Evolutionary conservation across 1,140 invertebrate genomes (phyloP).

Genomic region (Nebria ingens): DNA sequence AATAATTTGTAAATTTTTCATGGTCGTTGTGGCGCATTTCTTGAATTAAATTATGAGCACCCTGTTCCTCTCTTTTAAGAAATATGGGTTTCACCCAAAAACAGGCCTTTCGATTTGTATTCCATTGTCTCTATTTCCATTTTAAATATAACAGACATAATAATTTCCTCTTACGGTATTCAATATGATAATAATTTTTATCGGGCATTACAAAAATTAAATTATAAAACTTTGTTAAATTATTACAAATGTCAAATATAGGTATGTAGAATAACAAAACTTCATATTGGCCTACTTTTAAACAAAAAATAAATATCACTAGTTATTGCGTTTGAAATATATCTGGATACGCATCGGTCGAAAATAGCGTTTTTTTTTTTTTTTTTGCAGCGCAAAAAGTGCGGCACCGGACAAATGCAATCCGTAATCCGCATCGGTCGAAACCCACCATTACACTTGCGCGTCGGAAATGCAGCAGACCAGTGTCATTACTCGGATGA

Average conservation of each 20-base stretch:
- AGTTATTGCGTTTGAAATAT: too few relatives aligned
- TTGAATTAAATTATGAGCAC: neutral
- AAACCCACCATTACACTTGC: neutral
- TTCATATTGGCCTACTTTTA: too few relatives aligned
- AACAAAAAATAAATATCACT: neutral
- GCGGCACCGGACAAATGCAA: neutral
- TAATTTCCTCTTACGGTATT: neutral
- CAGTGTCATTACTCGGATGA: too few relatives aligned
- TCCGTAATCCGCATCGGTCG: neutral
- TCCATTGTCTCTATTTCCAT: neutral
- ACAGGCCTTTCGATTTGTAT: neutral
- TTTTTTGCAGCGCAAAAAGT: neutral
- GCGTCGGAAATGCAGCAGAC: too few relatives aligned
- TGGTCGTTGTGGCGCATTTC: neutral
- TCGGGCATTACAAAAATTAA: too few relatives aligned
- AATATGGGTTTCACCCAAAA: neutral
- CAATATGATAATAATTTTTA: neutral
- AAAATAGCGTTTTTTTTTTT: neutral
- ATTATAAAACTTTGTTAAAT: too few relatives aligned
- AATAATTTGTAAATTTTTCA: constrained; percentile 7
- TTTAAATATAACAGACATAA: neutral
- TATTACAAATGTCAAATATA: neutral
- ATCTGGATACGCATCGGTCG: neutral
- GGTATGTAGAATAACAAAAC: neutral
- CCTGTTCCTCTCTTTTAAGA: neutral